Evolutionary conservation across 2,888 invertebrate species (phyloP).

Genomic region (Marasmarcha lunaedactyla): DNA sequence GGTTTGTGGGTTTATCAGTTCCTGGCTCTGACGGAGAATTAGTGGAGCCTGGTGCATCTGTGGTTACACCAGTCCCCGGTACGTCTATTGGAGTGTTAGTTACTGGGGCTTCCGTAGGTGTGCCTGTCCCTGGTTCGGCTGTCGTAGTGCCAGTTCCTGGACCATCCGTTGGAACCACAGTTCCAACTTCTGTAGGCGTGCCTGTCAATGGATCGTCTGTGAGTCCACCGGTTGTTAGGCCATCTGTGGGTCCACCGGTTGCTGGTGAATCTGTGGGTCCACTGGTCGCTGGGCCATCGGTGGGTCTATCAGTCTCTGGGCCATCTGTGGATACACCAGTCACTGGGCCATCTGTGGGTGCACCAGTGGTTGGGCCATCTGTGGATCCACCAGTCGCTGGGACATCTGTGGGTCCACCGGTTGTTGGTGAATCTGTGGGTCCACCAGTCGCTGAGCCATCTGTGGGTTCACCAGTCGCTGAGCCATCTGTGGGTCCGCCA

Average conservation of each 20-base stretch:
- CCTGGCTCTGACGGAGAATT: constrained; percentile 1
- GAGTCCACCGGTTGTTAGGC: no score
- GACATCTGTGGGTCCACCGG: constrained; percentile 5
- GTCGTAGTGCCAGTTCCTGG: constrained; percentile 5
- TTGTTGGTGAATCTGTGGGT: no score
- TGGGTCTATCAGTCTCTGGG: no score
- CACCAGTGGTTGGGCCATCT: constrained; percentile 5
- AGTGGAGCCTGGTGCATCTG: no score
- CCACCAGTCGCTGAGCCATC: no score
- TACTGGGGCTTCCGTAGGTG: constrained; percentile 7
- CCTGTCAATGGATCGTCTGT: no score
- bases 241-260: no score
- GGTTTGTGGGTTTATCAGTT: background rate
- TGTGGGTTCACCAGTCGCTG: no score
- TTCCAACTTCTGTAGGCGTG: constrained; percentile 5
- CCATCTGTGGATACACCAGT: no score
- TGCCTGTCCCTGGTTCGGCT: constrained; percentile 6
- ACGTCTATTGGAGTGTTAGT: constrained; percentile 6
- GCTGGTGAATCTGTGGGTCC: no score
- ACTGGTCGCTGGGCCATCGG: no score
- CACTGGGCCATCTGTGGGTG: constrained; percentile 6
- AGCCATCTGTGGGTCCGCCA: no score
- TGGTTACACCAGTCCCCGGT: constrained; percentile 4
- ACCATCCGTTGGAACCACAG: constrained; percentile 6
- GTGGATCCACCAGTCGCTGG: constrained; percentile 5